phyloP scores from a whole-genome alignment of 1,140 invertebrate genomes.

The Triops cancriformis region DNA sequence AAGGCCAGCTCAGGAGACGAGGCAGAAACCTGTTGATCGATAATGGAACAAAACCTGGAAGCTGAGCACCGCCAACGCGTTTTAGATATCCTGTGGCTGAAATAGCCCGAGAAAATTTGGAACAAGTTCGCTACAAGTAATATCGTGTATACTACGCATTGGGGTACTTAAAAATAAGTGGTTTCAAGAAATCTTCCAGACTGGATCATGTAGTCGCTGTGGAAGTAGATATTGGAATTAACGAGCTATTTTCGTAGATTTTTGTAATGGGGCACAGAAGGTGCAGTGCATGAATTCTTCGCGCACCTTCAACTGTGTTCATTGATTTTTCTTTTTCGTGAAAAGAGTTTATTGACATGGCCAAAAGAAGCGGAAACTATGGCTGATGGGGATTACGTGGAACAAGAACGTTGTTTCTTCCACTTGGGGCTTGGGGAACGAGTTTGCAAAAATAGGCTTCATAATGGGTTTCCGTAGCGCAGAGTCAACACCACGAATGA shows the following conservation, averaged over 20 bases:
- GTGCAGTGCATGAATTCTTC: neutral
- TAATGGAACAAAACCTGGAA: neutral
- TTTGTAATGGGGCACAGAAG: neutral
- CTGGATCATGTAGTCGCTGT: no score
- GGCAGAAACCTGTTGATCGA: conserved; percentile 8
- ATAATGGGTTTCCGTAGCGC: neutral
- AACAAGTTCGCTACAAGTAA: no score
- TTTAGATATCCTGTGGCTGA: no score
- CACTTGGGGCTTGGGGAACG: neutral
- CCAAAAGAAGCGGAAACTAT: neutral
- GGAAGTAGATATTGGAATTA: neutral
- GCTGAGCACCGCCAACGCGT: neutral
- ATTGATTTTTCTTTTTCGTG: neutral
- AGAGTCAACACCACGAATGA: neutral
- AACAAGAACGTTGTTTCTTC: neutral
- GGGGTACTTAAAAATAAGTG: no score
- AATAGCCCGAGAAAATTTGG: no score
- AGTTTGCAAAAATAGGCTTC: neutral
- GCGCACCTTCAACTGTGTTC: neutral
- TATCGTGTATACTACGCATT: no score
- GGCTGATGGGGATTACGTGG: neutral
- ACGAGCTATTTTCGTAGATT: neutral
- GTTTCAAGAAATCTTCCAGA: no score
- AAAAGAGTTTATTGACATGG: neutral
- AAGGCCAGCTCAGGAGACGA: neutral